Evolutionary conservation across 2,113 vertebrate species (phyloP).

Genomic region (Abramis brama): DNA sequence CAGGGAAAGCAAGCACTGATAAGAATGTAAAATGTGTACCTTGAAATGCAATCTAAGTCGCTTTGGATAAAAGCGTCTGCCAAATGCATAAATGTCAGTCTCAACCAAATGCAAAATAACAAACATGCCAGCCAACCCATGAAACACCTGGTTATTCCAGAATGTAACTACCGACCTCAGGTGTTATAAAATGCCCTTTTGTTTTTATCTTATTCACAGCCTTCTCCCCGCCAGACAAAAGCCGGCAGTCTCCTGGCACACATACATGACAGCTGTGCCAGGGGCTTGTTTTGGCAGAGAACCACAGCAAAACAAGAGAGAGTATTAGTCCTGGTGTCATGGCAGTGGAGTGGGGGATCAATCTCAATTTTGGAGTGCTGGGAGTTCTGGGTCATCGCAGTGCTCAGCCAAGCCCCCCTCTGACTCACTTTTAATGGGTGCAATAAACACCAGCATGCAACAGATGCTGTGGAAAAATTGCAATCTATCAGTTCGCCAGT

Average conservation of each 20-base stretch:
- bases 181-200: slow-evolving; percentile 6
- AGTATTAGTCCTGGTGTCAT: slow-evolving; percentile 58
- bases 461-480: slow-evolving; percentile 72
- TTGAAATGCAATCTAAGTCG: no score
- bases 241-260: slow-evolving; percentile 45
- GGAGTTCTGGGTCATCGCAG: slow-evolving; percentile 58
- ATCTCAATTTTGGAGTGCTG: slow-evolving; percentile 64
- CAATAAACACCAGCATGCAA: slow-evolving; percentile 71
- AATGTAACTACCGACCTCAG: slow-evolving; percentile 19
- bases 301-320: slow-evolving; percentile 50
- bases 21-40: no score
- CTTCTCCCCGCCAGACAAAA: slow-evolving; percentile 33
- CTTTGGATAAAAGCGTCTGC: no score
- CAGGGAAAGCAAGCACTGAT: no score
- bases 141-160: not conserved
- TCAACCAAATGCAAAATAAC: not conserved
- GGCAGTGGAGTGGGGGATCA: slow-evolving; percentile 63
- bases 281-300: slow-evolving; percentile 41
- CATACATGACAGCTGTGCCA: slow-evolving; percentile 20
- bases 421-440: slow-evolving; percentile 41
- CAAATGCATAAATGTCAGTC: no score
- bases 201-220: slow-evolving; percentile 15
- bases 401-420: slow-evolving; percentile 62
- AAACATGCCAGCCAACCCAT: not conserved
- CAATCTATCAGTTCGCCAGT: slow-evolving; percentile 65